These are phyloP conservation scores for Pilophorus perplexus DNA, from an alignment of 2,888 invertebrate genomes.

Conservation along the genomic window DNA sequence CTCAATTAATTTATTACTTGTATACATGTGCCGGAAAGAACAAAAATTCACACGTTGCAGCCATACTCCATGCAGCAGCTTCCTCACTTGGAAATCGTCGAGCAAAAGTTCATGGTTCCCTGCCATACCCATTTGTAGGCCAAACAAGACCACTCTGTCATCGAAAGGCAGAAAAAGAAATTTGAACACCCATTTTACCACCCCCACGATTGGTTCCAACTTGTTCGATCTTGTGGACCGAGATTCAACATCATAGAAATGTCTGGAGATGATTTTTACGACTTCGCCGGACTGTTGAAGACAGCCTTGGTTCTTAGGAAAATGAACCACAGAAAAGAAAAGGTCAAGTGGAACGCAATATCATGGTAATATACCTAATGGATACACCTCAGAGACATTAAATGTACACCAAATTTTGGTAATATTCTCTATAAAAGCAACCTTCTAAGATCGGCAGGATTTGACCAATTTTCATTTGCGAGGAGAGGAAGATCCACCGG, in stretches of 20 bases:
- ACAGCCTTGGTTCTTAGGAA: not conserved
- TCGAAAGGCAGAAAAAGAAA: not conserved
- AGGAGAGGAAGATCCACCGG: too few relatives aligned
- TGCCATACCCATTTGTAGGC: not conserved
- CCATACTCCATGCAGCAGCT: not conserved
- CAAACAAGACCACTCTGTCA: not conserved
- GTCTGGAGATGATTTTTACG: not conserved
- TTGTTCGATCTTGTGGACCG: not conserved
- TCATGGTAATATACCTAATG: not conserved
- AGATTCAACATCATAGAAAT: constrained; percentile 4
- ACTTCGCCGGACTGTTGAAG: not conserved
- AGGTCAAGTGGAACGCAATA: constrained; percentile 1
- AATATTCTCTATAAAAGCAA: not conserved
- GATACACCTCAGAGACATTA: constrained; percentile 1
- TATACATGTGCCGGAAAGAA: constrained; percentile 4
- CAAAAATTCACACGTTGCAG: not conserved
- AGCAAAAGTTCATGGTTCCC: constrained; percentile 4
- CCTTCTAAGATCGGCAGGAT: not conserved
- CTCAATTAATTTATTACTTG: too few relatives aligned
- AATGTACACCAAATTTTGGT: too few relatives aligned
- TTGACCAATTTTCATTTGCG: constrained; percentile 1
- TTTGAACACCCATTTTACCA: not conserved
- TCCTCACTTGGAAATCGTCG: not conserved
- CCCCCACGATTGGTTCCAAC: constrained; percentile 3
- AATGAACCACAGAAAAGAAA: not conserved